A percentile compares a stretch with the other conserved stretches of the same genome.
Evolutionary conservation across 1,140 invertebrate species (phyloP).

Genomic region (Drosophila pachea): DNA sequence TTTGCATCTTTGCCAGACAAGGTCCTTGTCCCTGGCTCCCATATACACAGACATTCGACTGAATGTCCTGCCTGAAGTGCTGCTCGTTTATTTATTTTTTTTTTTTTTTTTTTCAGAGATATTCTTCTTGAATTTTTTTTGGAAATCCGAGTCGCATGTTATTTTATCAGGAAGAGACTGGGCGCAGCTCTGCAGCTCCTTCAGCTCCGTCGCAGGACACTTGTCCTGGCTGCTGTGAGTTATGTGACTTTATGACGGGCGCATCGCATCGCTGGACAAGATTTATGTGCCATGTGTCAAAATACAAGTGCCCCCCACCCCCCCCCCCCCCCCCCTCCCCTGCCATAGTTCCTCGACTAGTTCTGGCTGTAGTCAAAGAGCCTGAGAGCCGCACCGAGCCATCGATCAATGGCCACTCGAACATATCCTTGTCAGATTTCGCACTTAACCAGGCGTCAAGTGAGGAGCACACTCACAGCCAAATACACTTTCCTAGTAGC

Average conservation of each 20-base stretch:
- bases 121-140: not conserved
- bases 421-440: slow-evolving; percentile 54
- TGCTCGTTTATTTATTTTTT: slow-evolving; percentile 66
- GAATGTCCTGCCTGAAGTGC: slow-evolving; percentile 37
- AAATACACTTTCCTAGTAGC: slow-evolving; percentile 49
- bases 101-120: not conserved
- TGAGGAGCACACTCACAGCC: slow-evolving; percentile 17
- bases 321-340: too few species aligned
- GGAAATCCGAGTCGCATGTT: slow-evolving; percentile 74
- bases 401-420: slow-evolving; percentile 20
- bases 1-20: slow-evolving; percentile 56
- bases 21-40: slow-evolving; percentile 16
- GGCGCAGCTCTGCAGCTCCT: slow-evolving; percentile 28
- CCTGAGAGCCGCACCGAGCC: slow-evolving; percentile 7
- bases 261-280: slow-evolving; percentile 45
- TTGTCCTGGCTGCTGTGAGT: slow-evolving; percentile 45
- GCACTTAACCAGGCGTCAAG: slow-evolving; percentile 71
- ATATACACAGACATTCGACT: slow-evolving; percentile 6
- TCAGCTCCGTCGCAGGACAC: slow-evolving; percentile 18
- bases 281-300: slow-evolving; percentile 74
- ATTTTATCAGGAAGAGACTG: slow-evolving; percentile 67
- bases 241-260: slow-evolving; percentile 68
- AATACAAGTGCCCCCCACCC: slow-evolving; percentile 67
- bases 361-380: not conserved
- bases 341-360: not conserved